A percentile compares a stretch with the other conserved stretches of the same genome.
phyloP scores from a whole-genome alignment of 2,888 invertebrate genomes.

The Sipha maydis region DNA sequence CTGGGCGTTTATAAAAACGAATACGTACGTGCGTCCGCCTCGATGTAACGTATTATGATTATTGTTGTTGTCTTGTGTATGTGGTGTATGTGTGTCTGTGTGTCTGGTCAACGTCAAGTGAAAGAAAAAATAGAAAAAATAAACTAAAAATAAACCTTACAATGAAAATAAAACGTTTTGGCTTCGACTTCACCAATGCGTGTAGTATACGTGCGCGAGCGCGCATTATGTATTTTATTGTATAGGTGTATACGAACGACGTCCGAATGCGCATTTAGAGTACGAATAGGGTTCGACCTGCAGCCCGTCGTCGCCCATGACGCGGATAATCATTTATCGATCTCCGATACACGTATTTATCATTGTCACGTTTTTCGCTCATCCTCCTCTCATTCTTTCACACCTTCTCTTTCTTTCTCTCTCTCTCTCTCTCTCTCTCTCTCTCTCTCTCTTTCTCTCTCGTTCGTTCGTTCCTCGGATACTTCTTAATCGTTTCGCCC shows the following conservation, averaged over 20 bases:
- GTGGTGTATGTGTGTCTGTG: neutral
- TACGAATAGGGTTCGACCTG: neutral
- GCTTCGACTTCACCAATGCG: neutral
- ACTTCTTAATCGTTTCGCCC: constrained; percentile 24
- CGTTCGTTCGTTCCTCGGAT: neutral
- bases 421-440: too few species aligned
- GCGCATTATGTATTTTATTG: neutral
- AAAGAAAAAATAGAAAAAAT: neutral
- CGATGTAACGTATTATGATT: constrained; percentile 3
- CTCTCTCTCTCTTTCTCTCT: neutral
- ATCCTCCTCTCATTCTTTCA: too few species aligned
- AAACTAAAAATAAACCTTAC: neutral
- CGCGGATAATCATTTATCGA: neutral
- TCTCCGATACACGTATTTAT: constrained; percentile 18
- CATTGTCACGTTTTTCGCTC: constrained; percentile 51
- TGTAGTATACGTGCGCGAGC: neutral
- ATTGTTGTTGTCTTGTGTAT: neutral
- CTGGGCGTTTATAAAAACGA: neutral
- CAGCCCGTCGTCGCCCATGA: neutral
- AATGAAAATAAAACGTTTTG: constrained; percentile 20
- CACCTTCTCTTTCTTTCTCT: neutral
- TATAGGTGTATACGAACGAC: neutral
- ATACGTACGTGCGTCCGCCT: constrained; percentile 15
- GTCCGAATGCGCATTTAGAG: neutral
- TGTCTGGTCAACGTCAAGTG: neutral